Base-by-base conservation (phyloP, 2,888 invertebrate species). In the Phaonia tiefii region DNA sequence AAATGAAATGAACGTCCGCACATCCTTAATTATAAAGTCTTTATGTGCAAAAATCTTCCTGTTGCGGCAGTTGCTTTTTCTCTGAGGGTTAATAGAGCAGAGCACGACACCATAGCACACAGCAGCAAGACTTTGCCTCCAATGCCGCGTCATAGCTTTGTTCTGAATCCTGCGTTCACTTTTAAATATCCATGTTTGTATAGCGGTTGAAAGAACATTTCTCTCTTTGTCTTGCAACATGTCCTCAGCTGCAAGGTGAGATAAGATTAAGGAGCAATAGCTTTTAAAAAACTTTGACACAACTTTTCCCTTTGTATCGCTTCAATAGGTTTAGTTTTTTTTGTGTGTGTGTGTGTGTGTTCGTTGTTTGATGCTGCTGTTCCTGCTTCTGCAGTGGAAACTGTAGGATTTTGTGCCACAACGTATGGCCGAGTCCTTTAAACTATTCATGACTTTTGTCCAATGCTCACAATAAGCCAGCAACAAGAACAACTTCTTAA, bases 201-300 rank as follows among this genome's bases (percentile, higher is more conserved):
- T 46, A 44, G 69, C 72, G 60, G 63, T 63, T 63, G 8, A 8
- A 37, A 31, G 39, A 39, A 4, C 25, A 60, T 31, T 2, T 13
- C 60, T 39, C 7, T 60, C 42, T 0, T 54, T 60, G 39, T 56
- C 51, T 60, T 42, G 39, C 22, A 39, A 13, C 42, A 13, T 39
- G 42, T 42, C n/a, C 39, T 22, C 60, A 10, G 71, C 80, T 81
- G 80, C 71, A 71, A 81, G 80, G 80, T 81, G 80, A 77, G 77
- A 81, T 81, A 81, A 81, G 78, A 81, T 81, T 81, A 75, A 69
- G 46, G 56, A 56, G 46, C 39, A 80, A 69, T 46, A 78, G 71
- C 17, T 80, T 60, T 60, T 67, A 42, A 71, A 65, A 81, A n/a
- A 78, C 54, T 81, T 81, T 72, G 13, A 60, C 31, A 51, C 42